These are phyloP conservation scores for Columba janthina DNA, from an alignment of 2,113 vertebrate genomes.

Conservation along the genomic window DNA sequence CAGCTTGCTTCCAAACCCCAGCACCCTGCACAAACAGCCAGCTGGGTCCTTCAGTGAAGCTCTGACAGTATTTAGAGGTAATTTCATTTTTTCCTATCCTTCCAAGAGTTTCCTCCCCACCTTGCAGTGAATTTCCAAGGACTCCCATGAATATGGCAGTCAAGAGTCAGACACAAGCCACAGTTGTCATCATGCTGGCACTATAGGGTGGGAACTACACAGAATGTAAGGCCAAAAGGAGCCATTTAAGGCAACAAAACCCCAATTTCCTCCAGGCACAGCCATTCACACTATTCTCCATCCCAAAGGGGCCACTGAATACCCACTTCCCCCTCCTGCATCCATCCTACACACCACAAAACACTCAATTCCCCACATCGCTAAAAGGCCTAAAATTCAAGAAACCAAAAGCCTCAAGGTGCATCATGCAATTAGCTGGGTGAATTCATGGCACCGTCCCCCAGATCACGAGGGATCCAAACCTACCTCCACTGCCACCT, in stretches of 20 bases:
- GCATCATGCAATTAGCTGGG: neutral
- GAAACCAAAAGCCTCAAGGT: neutral
- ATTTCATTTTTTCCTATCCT: neutral
- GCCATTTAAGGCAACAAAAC: neutral
- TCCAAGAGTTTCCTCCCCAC: neutral
- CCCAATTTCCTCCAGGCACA: neutral
- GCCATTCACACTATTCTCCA: neutral
- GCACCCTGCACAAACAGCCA: neutral
- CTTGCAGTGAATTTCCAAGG: neutral
- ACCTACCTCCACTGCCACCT: neutral
- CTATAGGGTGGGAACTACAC: neutral
- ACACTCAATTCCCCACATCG: neutral
- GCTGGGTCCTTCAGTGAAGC: neutral
- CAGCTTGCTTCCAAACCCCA: neutral
- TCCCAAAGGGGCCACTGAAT: neutral
- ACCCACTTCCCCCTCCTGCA: neutral
- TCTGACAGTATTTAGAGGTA: neutral
- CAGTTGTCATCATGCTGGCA: neutral
- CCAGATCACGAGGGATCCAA: neutral
- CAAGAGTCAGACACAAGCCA: too few species aligned
- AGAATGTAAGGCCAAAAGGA: neutral
- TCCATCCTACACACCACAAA: neutral
- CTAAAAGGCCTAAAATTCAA: slow-evolving; percentile 22
- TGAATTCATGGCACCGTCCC: neutral
- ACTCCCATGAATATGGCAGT: fast-evolving